A percentile compares a stretch with the other conserved stretches of the same genome.
phyloP scores from a whole-genome alignment of 2,797 vertebrate species.

The Pteronotus mesoamericanus region DNA sequence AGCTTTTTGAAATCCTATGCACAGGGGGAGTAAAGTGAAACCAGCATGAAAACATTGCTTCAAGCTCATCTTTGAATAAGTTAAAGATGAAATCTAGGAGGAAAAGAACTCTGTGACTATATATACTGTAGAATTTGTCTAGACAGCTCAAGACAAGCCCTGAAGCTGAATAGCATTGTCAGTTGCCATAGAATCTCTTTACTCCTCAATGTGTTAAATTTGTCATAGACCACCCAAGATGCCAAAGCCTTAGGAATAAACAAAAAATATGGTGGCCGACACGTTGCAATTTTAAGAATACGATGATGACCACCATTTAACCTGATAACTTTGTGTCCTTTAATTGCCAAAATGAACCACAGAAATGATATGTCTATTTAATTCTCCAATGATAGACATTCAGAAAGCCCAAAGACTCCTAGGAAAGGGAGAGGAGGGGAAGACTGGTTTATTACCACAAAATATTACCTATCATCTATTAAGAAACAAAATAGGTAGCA shows the following conservation, averaged over 20 bases:
- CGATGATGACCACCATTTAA: neutral
- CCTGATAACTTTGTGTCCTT: neutral
- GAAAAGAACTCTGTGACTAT: neutral
- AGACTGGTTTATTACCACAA: neutral
- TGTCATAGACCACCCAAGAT: neutral
- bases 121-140: neutral
- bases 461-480: neutral
- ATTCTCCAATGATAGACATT: neutral
- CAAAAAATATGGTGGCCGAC: neutral
- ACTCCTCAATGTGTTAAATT: neutral
- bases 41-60: neutral
- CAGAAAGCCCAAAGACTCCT: neutral
- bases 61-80: neutral
- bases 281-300: neutral
- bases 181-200: neutral
- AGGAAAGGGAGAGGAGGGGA: neutral
- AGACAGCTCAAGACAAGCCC: neutral
- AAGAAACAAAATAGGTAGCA: neutral
- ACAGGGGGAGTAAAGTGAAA: neutral
- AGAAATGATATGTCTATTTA: neutral
- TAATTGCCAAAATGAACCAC: neutral
- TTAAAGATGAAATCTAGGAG: neutral
- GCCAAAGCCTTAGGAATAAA: neutral
- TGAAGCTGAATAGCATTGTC: neutral
- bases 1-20: conserved; percentile 21